Evolutionary conservation across 2,797 vertebrate genomes (phyloP), one percentile per base, ranked within the genome.

Genomic region (Cichlasoma orientale): DNA sequence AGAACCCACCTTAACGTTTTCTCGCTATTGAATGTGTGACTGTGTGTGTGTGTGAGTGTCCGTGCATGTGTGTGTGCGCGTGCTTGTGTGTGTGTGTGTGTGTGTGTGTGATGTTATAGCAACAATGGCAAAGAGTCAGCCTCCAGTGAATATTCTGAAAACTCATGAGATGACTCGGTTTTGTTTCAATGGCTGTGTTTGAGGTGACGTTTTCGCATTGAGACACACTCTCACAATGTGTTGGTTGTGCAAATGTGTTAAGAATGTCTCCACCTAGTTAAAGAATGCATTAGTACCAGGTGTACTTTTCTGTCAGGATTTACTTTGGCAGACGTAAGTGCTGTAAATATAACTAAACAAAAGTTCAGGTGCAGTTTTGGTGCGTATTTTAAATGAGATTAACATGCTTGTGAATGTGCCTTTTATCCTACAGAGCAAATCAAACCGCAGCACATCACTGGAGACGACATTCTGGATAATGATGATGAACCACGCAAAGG

Each of bases 401-500:
- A 78, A 59, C 4, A 7, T 4, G 57, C 25, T 14, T 66, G 18
- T 78, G 70, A 81, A 69, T 8, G 19, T 59, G 14, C 75, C 14
- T 55, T 71, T 3, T 80, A 19, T 89, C 84, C 92, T 89, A 86
- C 96, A 99, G 98, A 98, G 92, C 97, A 98, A 82, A 96, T 99
- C 80, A 97, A 97, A 79, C 95, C 97, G 1, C 96, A 97, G 83
- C 97, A 99, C 85, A 97, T 99, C n/a, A 94, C 98, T 7, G 96
- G 97, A 83, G 96, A 97, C 0, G 97, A 99, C 85, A 96, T 95
- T 72, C 91, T 96, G 10, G 98, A 99, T 75, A 97, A 96, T 41
- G 98, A 99, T 2, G 97, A 99, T 9, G 97, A 98, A 74, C 94
- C 95, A 5, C 95, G 93, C 2, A 97, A 97, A 97, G 97, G 98